Base-by-base conservation (phyloP, 2,797 vertebrate species). In the Anguilla megastoma region DNA sequence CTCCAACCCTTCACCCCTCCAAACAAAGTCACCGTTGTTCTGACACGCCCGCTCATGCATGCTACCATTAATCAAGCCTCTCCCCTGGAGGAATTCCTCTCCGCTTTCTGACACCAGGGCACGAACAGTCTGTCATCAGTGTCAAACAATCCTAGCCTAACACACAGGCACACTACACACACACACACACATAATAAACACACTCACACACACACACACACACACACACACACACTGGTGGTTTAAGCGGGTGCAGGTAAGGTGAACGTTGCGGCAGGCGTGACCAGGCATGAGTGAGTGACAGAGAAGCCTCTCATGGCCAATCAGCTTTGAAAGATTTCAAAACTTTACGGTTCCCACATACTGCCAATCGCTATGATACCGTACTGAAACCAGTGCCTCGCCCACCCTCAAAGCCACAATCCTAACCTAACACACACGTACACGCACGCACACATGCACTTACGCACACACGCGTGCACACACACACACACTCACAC, bases 11-110 rank as follows among this genome's bases (percentile, higher is more conserved):
- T 30, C n/a, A 45, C 74, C 71, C 56, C 30, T 90, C 90, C 66
- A 91, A 89, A 95, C 95, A 95, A 94, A 95, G 95, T 95, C 60
- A 85, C 92, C 93, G 94, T 95, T 95, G 94, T 96, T 90, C 90
- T 90, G 48, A 85, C 93, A 93, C 90, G 91, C 93, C 94, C 92
- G 93, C 94, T 95, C 92, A 94, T 90, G 90, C 83, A 85, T 91
- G 88, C 87, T 91, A 89, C 89, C 90, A 90, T 89, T 89, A 89
- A 91, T 89, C 92, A 91, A 87, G 84, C 87, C 85, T 84, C 21
- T 45, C 89, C 87, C 92, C 91, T 92, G 91, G 30, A 94, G 92
- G 90, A 93, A 91, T 93, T 92, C 89, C 88, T 88, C 90, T 86
- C 86, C 88, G 86, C 58, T 79, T 88, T 74, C 86, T 45, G 58